phyloP scores from a whole-genome alignment of 1,140 invertebrate genomes.

The Pseudomyrmex pallidus region DNA sequence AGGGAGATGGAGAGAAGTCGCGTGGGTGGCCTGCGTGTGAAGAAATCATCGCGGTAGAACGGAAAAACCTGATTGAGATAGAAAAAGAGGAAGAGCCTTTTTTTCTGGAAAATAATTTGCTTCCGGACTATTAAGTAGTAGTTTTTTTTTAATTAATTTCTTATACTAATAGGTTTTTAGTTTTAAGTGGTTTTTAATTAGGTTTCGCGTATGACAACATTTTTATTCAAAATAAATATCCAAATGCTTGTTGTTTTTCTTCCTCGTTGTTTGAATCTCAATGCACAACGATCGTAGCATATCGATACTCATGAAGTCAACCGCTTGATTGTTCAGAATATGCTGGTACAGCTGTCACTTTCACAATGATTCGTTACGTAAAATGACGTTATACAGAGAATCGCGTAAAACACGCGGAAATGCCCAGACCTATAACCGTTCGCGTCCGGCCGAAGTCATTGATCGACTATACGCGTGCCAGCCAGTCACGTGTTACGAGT shows the following conservation, averaged over 20 bases:
- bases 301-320: not conserved
- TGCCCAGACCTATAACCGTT: constrained; percentile 9
- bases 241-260: not conserved
- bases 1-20: constrained; percentile 6
- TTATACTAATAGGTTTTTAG: no score
- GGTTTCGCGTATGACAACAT: no score
- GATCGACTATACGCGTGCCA: constrained; percentile 61
- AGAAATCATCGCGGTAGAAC: not conserved
- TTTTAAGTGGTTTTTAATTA: no score
- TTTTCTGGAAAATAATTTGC: not conserved
- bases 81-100: not conserved
- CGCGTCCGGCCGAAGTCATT: constrained; percentile 29
- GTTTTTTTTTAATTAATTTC: no score
- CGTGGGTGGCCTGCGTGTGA: constrained; percentile 40
- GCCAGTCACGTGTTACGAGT: constrained; percentile 66
- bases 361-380: constrained; percentile 42
- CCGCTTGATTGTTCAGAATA: not conserved
- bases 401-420: constrained; percentile 27
- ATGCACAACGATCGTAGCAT: no score
- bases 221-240: not conserved
- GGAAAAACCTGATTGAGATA: constrained; percentile 24
- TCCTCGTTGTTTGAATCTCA: not conserved
- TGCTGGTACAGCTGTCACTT: not conserved
- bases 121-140: no score
- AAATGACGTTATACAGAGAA: not conserved